Evolutionary conservation across 2,113 vertebrate genomes (phyloP).

Genomic region (Microtus montanus): DNA sequence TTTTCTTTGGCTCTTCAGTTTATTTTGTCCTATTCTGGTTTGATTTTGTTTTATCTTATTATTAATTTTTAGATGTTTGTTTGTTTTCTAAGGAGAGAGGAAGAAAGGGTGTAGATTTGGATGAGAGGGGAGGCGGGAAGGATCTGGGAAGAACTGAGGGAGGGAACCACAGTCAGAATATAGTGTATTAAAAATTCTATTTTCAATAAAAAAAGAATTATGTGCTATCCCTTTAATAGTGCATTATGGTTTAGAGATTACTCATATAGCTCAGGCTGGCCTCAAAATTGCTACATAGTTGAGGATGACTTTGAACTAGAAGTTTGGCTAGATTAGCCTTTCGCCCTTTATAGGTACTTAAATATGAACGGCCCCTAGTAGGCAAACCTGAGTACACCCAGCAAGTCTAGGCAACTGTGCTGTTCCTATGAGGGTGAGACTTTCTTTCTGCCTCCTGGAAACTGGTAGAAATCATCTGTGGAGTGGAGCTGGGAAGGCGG

Average conservation of each 20-base stretch:
- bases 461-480: not conserved
- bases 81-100: not conserved
- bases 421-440: constrained; percentile 4
- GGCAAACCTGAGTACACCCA: not conserved
- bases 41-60: not conserved
- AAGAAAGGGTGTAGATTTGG: not conserved
- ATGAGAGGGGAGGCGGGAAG: not conserved
- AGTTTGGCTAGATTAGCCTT: not conserved
- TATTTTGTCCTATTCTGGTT: not conserved
- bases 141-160: too few relatives aligned
- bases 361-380: not conserved
- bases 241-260: too few relatives aligned
- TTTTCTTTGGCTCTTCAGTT: not conserved
- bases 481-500: not conserved
- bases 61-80: not conserved
- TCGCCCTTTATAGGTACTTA: not conserved
- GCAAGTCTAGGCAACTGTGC: not conserved
- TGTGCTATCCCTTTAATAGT: too few relatives aligned
- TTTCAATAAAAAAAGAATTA: too few relatives aligned
- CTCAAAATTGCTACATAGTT: too few relatives aligned
- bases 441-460: constrained; percentile 39
- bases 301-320: not conserved
- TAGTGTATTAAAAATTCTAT: too few relatives aligned
- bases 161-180: too few relatives aligned
- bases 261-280: not conserved